A percentile compares a stretch with the other conserved stretches of the same genome.
Conservation (phyloP, 1,140 invertebrate species). For the Lasioglossum baleicum region DNA sequence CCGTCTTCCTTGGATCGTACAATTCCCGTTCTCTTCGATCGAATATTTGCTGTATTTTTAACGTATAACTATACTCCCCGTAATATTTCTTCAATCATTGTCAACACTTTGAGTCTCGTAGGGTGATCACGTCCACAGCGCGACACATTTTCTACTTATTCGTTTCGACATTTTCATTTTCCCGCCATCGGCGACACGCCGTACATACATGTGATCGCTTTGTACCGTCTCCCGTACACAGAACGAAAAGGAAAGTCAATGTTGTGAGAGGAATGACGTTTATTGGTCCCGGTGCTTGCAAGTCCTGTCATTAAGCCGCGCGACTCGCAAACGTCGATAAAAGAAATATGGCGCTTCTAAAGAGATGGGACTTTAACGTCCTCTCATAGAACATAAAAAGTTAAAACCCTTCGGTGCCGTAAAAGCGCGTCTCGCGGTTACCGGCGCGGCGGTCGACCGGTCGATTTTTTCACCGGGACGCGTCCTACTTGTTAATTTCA, state of each 20-base stretch:
- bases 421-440: constrained; percentile 50
- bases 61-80: too few relatives aligned
- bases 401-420: constrained; percentile 56
- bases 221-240: neutral
- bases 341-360: constrained; percentile 60
- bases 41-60: too few relatives aligned
- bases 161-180: too few relatives aligned
- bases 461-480: neutral
- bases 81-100: too few relatives aligned
- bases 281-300: constrained; percentile 53
- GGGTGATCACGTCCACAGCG: too few relatives aligned
- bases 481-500: constrained; percentile 33
- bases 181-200: neutral
- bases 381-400: constrained; percentile 59
- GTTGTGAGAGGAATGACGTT: constrained; percentile 29
- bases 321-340: constrained; percentile 59
- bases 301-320: constrained; percentile 54
- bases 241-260: constrained; percentile 44
- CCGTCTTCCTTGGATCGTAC: too few relatives aligned
- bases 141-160: too few relatives aligned
- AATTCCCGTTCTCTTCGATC: too few relatives aligned
- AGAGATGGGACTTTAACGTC: constrained; percentile 61
- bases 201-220: neutral
- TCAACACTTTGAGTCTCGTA: too few relatives aligned
- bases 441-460: neutral